A percentile compares a stretch with the other conserved stretches of the same genome.
Conservation (phyloP, 2,888 invertebrate genomes). For the Eucera pruinosa region DNA sequence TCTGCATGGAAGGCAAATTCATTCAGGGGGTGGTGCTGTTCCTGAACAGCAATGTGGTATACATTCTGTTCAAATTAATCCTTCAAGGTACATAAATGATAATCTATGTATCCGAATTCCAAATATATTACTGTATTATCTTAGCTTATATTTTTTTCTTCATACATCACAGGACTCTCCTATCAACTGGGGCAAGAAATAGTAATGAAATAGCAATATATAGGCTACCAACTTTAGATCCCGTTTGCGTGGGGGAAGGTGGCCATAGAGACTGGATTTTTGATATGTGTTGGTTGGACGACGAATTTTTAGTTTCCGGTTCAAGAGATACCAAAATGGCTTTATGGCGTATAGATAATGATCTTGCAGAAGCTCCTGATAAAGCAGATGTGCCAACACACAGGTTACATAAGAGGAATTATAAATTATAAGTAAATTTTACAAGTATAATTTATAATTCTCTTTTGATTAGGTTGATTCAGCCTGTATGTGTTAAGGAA, state of each 20-base stretch:
- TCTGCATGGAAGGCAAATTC: conserved; percentile 88
- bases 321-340: conserved; percentile 96
- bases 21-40: conserved; percentile 85
- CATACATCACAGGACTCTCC: conserved; percentile 87
- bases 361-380: conserved; percentile 84
- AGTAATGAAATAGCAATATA: conserved; percentile 97
- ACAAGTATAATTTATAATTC: background rate
- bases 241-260: conserved; percentile 95
- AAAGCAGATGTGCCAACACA: conserved; percentile 85
- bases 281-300: conserved; percentile 98
- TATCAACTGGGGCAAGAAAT: conserved; percentile 96
- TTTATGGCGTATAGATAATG: conserved; percentile 92
- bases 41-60: conserved; percentile 93
- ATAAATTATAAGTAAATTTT: background rate
- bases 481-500: conserved; percentile 90
- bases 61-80: conserved; percentile 97
- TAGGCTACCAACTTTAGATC: conserved; percentile 96
- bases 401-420: conserved; percentile 69
- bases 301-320: conserved; percentile 97
- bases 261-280: conserved; percentile 97
- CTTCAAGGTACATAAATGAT: conserved; percentile 86
- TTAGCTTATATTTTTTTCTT: conserved; percentile 12
- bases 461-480: conserved; percentile 76
- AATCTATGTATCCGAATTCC: background rate
- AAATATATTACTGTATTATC: background rate